Evolutionary conservation across 1,140 invertebrate genomes (phyloP), one percentile per base, ranked within the genome.

Genomic region (Ostrea edulis): DNA sequence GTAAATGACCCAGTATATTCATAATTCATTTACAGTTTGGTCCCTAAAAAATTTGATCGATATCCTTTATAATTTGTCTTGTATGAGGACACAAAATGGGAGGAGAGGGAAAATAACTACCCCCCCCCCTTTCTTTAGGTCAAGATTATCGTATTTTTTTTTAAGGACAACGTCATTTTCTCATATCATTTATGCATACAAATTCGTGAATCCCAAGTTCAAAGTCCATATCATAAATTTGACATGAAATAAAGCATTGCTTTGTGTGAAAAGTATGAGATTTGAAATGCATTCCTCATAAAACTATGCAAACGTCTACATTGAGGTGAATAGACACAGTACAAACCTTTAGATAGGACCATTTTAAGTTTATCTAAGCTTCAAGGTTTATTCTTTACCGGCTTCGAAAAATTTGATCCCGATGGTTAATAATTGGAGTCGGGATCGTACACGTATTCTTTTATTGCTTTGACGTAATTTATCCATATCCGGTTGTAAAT

Each of bases 401-500:
- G 68, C 68, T 29, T 12, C 22, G 35, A 5, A 44, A 29, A 77
- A 14, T 14, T 77, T 25, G 68, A 77, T 77, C 68, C 68, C 68
- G 68, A 77, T 35, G 25, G 9, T 29, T 7, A 62, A 44, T 29
- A 29, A 29, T 35, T 29, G 12, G 0, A 2, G 35, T 77, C 68
- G 68, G 68, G 68, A 44, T 77, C 68, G 68, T 62, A 17, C n/a
- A n/a, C 25, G 9, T 2, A 9, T 29, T n/a, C n/a, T n/a, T 20
- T 62, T 62, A 44, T 44, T 44, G 35, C 58, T 62, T 77, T 77
- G 68, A 77, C 68, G 68, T 77, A 77, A 77, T 77, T 35, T 77
- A 71, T 77, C 68, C 68, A 77, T 77, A 77, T 77, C 68, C 68
- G 68, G 68, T 77, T 77, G 68, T 77, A 77, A 77, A 77, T 77